Conservation (phyloP, 2,888 invertebrate genomes). For the Eledone cirrhosa region DNA sequence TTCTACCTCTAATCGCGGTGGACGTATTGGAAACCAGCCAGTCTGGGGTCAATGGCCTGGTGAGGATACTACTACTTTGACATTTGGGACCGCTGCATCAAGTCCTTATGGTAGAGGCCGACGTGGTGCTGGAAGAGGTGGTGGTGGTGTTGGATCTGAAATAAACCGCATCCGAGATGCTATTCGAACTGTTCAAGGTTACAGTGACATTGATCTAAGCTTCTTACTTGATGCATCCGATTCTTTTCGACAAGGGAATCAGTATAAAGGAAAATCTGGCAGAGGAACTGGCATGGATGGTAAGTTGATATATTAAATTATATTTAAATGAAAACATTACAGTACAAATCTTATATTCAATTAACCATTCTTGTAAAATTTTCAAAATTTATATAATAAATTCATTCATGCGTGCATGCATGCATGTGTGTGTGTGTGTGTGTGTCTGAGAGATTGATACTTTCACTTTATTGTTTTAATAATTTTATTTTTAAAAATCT, state of each 20-base stretch:
- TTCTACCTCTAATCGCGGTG: neutral
- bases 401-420: no score
- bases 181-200: constrained; percentile 23
- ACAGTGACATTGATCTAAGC: constrained; percentile 24
- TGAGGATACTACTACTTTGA: neutral
- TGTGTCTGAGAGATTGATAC: no score
- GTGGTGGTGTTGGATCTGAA: neutral
- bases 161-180: constrained; percentile 23
- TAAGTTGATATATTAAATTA: no score
- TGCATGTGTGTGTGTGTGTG: no score
- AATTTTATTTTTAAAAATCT: neutral
- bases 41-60: neutral
- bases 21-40: neutral
- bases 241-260: constrained; percentile 14
- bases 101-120: constrained; percentile 4
- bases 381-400: no score
- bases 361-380: no score
- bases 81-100: neutral
- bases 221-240: constrained; percentile 4
- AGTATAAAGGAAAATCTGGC: neutral
- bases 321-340: neutral
- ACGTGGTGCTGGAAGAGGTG: constrained; percentile 5
- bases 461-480: no score
- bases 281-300: constrained; percentile 7
- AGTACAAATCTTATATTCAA: neutral